These are phyloP conservation scores for Peromyscus eremicus DNA, from an alignment of 2,797 vertebrate species.

Conservation along the genomic window DNA sequence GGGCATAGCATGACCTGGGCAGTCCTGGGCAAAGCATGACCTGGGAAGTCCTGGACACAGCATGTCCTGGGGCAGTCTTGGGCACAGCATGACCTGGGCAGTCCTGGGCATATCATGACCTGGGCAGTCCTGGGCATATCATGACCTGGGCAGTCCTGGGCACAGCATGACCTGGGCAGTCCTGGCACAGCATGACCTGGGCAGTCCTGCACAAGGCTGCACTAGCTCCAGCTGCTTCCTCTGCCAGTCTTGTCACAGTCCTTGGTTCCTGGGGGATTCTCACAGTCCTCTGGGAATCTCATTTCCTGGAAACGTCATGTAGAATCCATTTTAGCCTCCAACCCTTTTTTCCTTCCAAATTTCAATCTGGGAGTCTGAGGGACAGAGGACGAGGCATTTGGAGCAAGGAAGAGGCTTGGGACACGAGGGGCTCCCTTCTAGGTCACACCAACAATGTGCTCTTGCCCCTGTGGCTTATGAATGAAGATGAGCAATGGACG, in stretches of 20 bases:
- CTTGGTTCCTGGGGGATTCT: neutral
- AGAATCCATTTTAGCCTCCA: neutral
- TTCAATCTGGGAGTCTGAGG: neutral
- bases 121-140: no score
- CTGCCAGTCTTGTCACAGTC: neutral
- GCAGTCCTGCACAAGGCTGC: neutral
- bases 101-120: no score
- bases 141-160: no score
- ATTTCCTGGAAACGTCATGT: neutral
- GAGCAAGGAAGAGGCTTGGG: neutral
- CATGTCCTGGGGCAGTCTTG: neutral
- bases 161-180: no score
- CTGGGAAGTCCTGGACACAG: neutral
- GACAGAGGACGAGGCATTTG: neutral
- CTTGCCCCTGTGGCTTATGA: neutral
- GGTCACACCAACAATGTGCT: neutral
- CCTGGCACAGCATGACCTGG: no score
- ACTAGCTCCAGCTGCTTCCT: neutral
- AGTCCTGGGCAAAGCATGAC: neutral
- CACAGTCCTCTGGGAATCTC: neutral
- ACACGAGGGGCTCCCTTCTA: neutral
- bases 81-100: no score
- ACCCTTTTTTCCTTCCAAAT: neutral
- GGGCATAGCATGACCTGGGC: no score
- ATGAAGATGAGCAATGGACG: neutral